These are phyloP conservation scores for Kuschelorhynchus macadamiae DNA, from an alignment of 2,888 invertebrate species.

Conservation along the genomic window DNA sequence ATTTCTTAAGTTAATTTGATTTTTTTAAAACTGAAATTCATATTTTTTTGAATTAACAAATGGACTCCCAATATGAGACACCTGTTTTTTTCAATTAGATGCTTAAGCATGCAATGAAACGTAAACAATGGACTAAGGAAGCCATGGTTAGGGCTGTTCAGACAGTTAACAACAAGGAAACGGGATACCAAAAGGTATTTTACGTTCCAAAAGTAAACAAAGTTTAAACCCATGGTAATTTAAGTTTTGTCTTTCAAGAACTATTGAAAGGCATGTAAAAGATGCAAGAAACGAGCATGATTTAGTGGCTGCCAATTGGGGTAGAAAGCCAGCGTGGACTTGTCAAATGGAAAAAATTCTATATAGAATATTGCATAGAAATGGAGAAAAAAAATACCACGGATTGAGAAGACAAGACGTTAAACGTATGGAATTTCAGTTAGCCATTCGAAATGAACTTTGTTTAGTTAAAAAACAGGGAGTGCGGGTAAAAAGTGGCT, in stretches of 20 bases:
- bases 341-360: conserved; percentile 3
- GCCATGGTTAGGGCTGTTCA: conserved; percentile 15
- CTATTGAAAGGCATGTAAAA: conserved; percentile 13
- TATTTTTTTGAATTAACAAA: too few relatives aligned
- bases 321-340: conserved; percentile 7
- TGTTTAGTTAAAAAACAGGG: background rate
- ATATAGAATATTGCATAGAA: conserved; percentile 10
- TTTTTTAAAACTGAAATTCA: too few relatives aligned
- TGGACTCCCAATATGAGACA: too few relatives aligned
- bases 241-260: background rate
- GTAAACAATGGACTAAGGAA: too few relatives aligned
- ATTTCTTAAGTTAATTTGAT: too few relatives aligned
- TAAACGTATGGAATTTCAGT: conserved; percentile 21
- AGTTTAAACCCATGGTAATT: background rate
- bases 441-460: conserved; percentile 9
- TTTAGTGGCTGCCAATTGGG: conserved; percentile 1
- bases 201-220: background rate
- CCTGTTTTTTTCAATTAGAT: too few relatives aligned
- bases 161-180: conserved; percentile 7
- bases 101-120: too few relatives aligned
- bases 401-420: conserved; percentile 22
- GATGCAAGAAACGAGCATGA: conserved; percentile 3
- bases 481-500: conserved; percentile 14
- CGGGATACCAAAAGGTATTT: conserved; percentile 2
- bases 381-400: conserved; percentile 2